Evolutionary conservation across 2,888 invertebrate genomes (phyloP), one percentile per base, ranked within the genome.

Genomic region (Sphecodes monilicornis): DNA sequence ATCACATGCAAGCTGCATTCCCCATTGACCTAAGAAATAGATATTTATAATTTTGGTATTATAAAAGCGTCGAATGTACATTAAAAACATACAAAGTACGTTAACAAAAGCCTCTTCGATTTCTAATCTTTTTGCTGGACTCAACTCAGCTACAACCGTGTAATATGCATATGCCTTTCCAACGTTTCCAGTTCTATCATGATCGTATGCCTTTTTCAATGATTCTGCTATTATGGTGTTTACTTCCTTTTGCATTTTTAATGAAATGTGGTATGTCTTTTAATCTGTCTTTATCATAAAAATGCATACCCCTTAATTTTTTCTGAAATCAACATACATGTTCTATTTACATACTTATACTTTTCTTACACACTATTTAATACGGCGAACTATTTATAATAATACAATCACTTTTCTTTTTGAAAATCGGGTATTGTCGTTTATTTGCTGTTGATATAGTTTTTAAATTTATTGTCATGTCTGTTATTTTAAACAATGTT

Each of bases 151-250:
- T 70, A 93, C 92, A 57, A 90, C 90, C 0, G 91, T 92, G 46
- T 93, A 93, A 90, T 92, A 91, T 66, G 92, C 92, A 83, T 93
- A 93, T n/a, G 93, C 93, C 79, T 91, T 89, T 16, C 92, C 92
- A 76, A 90, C 88, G 60, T 92, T 91, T 75, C 92, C 92, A 74
- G 79, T 88, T 43, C 86, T 87, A 70, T 91, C 90, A 43, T 92
- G 88, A 78, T 91, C 91, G 22, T 84, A 88, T 66, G 93, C 93
- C 80, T 91, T 93, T 88, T 90, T 88, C 70, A 93, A 82, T 6
- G 92, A 92, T 36, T 90, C 80, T 50, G 87, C 80, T 54, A 92
- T 79, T 76, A 93, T 90, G 13, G 88, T 85, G 29, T 90, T 88
- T 64, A 93, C 78, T 82, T 92, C 92, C 36, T 80, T 84, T 77